Percentiles rank a stretch among this genome's conserved stretches.
Evolutionary conservation across 2,113 vertebrate species (phyloP).

Genomic region (Edolisoma coerulescens): DNA sequence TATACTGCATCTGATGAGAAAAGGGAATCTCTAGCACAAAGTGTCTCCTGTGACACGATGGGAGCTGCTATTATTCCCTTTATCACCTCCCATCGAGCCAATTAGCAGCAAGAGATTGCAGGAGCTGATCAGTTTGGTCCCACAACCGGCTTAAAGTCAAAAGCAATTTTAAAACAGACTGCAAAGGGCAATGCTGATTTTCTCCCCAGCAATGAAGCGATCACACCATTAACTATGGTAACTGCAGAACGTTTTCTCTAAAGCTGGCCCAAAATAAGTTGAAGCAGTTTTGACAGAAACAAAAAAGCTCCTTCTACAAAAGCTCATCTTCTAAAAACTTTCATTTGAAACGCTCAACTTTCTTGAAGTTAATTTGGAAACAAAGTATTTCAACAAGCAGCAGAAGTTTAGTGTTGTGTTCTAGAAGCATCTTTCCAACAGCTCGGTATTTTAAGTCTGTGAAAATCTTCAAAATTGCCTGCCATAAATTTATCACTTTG

Average conservation of each 20-base stretch:
- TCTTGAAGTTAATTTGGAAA: neutral
- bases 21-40: neutral
- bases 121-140: conserved; percentile 6
- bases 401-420: neutral
- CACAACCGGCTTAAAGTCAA: conserved; percentile 20
- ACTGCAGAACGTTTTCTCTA: neutral
- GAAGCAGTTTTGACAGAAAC: neutral
- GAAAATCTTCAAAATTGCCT: neutral
- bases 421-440: neutral
- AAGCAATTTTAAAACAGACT: neutral
- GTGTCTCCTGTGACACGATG: neutral
- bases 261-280: neutral
- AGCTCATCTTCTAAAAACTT: neutral
- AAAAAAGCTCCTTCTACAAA: neutral
- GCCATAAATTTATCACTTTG: neutral
- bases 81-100: neutral
- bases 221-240: neutral
- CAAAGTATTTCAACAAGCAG: neutral
- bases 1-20: conserved; percentile 12
- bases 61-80: neutral
- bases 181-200: neutral
- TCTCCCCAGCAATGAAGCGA: neutral
- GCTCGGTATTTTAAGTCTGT: neutral
- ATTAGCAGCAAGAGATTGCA: conserved; percentile 43
- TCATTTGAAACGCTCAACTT: neutral